These are phyloP conservation scores for Rhynchophorus ferrugineus DNA, from an alignment of 1,140 invertebrate genomes.

Conservation along the genomic window DNA sequence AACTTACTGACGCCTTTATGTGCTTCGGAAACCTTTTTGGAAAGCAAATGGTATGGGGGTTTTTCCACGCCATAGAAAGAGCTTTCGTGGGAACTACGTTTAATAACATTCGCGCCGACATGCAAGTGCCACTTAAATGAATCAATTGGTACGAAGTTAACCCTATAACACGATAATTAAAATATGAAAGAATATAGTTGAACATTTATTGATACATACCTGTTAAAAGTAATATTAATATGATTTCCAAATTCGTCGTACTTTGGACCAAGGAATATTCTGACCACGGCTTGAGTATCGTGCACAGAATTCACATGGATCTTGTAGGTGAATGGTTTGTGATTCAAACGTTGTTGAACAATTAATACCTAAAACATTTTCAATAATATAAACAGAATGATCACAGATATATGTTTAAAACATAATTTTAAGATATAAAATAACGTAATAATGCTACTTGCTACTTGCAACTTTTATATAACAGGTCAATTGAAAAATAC, in stretches of 20 bases:
- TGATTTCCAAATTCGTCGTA: slow-evolving; percentile 49
- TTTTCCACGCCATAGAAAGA: slow-evolving; percentile 54
- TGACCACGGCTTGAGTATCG: slow-evolving; percentile 47
- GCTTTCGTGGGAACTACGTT: slow-evolving; percentile 59
- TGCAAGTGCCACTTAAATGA: slow-evolving; percentile 56
- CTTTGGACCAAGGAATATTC: slow-evolving; percentile 63
- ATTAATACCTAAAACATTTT: slow-evolving; percentile 21
- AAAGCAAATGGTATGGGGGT: slow-evolving; percentile 51
- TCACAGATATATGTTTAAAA: neutral
- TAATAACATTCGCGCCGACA: slow-evolving; percentile 57
- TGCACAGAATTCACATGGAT: slow-evolving; percentile 51
- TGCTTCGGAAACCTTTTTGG: slow-evolving; percentile 48
- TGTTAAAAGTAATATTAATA: slow-evolving; percentile 36
- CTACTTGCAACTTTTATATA: no score
- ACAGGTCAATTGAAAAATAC: no score
- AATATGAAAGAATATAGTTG: neutral
- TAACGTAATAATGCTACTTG: no score
- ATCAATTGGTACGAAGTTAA: slow-evolving; percentile 61
- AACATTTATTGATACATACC: neutral
- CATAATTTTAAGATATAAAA: no score
- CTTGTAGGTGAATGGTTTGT: slow-evolving; percentile 58
- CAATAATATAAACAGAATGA: neutral
- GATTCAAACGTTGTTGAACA: slow-evolving; percentile 46
- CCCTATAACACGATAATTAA: slow-evolving; percentile 1
- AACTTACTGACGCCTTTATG: slow-evolving; percentile 44